These are phyloP conservation scores for Steinernema scapterisci DNA, from an alignment of 2,888 invertebrate species.

Conservation along the genomic window DNA sequence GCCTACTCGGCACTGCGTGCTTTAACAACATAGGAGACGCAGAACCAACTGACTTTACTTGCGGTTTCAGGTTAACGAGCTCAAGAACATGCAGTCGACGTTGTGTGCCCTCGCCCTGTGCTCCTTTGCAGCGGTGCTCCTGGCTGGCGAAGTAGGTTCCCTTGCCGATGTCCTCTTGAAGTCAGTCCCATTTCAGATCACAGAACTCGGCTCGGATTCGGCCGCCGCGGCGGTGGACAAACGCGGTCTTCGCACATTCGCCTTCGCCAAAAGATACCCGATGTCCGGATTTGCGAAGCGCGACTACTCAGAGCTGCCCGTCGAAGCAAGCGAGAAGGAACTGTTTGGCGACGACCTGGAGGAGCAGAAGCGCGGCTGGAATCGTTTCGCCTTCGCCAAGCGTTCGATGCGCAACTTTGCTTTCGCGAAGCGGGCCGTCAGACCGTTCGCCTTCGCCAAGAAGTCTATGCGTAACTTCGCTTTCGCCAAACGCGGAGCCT, in stretches of 20 bases:
- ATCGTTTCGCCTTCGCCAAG: slow-evolving; percentile 24
- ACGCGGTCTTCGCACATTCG: slow-evolving; percentile 25
- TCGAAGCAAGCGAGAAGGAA: neutral
- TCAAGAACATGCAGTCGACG: slow-evolving; percentile 23
- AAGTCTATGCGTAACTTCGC: slow-evolving; percentile 29
- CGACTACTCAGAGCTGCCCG: slow-evolving; percentile 11
- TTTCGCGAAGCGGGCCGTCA: slow-evolving; percentile 13
- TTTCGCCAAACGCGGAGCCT: slow-evolving; percentile 11
- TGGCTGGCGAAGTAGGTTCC: slow-evolving; percentile 11
- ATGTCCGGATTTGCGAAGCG: slow-evolving; percentile 28
- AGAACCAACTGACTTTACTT: neutral
- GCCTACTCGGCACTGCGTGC: no score
- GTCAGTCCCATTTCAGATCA: neutral
- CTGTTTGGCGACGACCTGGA: neutral
- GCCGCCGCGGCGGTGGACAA: slow-evolving; percentile 6
- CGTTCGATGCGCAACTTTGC: slow-evolving; percentile 27
- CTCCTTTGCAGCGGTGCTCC: slow-evolving; percentile 15
- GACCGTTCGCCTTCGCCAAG: slow-evolving; percentile 29
- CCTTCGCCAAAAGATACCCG: slow-evolving; percentile 22
- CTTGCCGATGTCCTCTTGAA: no score
- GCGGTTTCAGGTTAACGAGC: slow-evolving; percentile 15
- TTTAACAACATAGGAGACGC: neutral
- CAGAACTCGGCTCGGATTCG: slow-evolving; percentile 1
- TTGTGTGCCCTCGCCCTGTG: slow-evolving; percentile 26
- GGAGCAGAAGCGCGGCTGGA: slow-evolving; percentile 27